Evolutionary conservation across 2,888 invertebrate genomes (phyloP), one percentile per base, ranked within the genome.

Genomic region (Cerastis leucographa): DNA sequence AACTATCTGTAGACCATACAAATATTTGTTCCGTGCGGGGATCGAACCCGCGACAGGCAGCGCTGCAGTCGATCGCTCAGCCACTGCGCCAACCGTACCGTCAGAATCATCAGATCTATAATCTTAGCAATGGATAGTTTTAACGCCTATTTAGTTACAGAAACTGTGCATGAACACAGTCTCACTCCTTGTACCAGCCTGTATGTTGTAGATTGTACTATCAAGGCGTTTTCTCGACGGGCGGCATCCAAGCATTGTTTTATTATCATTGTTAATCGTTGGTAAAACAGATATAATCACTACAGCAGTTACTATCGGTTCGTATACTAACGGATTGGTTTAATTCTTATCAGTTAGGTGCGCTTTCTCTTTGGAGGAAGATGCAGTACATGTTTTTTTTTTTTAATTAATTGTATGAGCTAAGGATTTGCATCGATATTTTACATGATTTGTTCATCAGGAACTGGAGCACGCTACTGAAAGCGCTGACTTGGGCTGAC

Each of bases 191-290:
- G 40, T 64, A 8, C 22, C 19, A 35, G 62, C 12, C 8, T 22
- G 0, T 14, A 69, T 59, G 17, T 46, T 77, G 44, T 66, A 75
- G 54, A 65, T 49, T 49, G 56, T n/a, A 62, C 25, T 71, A 78
- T 65, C 42, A 56, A 49, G 35, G 64, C 9, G 42, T 59, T 78
- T 49, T 49, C 73, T 49, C 73, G 35, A 44, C 78, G 78, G 80
- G 80, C 2, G 78, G 80, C 73, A 62, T 65, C 1, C 42, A 22
- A 44, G 17, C 42, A 80, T 80, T 78, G 78, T 78, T 78, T 79
- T 79, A 79, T 64, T 71, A 64, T 49, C n/a, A 25, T 46, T 22
- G 62, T 25, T 56, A 54, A 14, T 49, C 6, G 49, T 29, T 61
- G 17, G 56, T n/a, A 68, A 49, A 22, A 17, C n/a, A 56, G 78